These are phyloP conservation scores for Phyllopteryx taeniolatus DNA, from an alignment of 2,113 vertebrate species.

Conservation along the genomic window DNA sequence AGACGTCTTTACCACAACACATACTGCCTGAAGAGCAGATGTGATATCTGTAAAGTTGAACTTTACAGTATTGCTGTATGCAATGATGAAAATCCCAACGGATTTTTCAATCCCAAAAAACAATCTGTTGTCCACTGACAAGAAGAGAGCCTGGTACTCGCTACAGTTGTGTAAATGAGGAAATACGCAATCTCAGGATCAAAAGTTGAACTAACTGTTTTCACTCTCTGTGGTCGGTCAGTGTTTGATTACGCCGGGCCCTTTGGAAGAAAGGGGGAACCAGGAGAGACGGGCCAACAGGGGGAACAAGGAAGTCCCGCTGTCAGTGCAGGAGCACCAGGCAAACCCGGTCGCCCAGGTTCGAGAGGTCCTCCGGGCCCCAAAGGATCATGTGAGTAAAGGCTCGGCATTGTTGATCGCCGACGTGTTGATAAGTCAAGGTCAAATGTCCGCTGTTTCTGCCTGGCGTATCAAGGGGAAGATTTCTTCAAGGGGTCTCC, in stretches of 20 bases:
- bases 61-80: too few species aligned
- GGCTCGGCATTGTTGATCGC: neutral
- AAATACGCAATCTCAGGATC: too few species aligned
- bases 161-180: neutral
- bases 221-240: conserved; percentile 20
- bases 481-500: conserved; percentile 54
- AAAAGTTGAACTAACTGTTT: neutral
- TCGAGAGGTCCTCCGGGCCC: conserved; percentile 55
- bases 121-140: neutral
- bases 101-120: too few species aligned
- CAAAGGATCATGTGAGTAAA: conserved; percentile 66
- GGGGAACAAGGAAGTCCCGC: conserved; percentile 66
- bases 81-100: too few species aligned
- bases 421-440: neutral
- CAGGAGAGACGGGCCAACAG: conserved; percentile 59
- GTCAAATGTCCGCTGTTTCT: conserved; percentile 4
- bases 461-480: conserved; percentile 51
- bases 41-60: too few species aligned
- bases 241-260: conserved; percentile 41
- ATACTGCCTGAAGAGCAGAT: too few species aligned
- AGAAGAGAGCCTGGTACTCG: neutral
- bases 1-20: too few species aligned
- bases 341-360: conserved; percentile 53
- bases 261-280: conserved; percentile 58
- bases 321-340: conserved; percentile 46